Conservation (phyloP, 2,797 vertebrate genomes). For the Uromys caudimaculatus region DNA sequence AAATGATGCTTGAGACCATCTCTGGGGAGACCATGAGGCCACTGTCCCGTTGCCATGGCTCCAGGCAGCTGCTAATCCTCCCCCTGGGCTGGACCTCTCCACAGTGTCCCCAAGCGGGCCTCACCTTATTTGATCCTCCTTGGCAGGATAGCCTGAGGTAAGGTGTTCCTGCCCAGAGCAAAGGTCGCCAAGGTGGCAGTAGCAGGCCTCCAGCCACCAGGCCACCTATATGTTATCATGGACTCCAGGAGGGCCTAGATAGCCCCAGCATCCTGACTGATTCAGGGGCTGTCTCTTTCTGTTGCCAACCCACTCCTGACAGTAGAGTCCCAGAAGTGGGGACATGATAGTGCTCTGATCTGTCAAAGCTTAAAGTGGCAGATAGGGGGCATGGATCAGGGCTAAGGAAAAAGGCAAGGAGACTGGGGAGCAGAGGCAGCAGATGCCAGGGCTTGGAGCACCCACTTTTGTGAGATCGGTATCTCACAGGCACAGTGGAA, state of each 20-base stretch:
- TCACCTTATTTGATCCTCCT: conserved; percentile 43
- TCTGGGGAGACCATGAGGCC: neutral
- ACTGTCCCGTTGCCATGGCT: conserved; percentile 49
- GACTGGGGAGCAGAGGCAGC: neutral
- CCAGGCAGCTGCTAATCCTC: conserved; percentile 46
- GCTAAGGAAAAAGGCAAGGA: neutral
- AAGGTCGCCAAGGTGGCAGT: neutral
- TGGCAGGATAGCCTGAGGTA: neutral
- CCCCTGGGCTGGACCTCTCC: neutral
- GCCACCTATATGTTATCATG: neutral
- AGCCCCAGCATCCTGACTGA: neutral
- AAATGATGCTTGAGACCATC: neutral
- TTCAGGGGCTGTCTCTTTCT: too few relatives aligned
- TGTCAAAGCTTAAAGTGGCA: neutral
- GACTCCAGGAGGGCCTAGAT: too few relatives aligned
- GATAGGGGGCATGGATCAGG: neutral
- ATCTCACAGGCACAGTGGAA: neutral
- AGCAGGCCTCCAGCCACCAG: neutral
- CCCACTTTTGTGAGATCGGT: neutral
- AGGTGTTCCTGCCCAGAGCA: neutral
- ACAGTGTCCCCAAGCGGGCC: neutral
- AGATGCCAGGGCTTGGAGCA: neutral
- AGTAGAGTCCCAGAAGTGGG: neutral
- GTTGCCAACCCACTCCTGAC: accelerated
- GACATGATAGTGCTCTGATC: neutral